Evolutionary conservation across 2,888 invertebrate genomes (phyloP), one percentile per base, ranked within the genome.

Genomic region (Autographa pulchrina): DNA sequence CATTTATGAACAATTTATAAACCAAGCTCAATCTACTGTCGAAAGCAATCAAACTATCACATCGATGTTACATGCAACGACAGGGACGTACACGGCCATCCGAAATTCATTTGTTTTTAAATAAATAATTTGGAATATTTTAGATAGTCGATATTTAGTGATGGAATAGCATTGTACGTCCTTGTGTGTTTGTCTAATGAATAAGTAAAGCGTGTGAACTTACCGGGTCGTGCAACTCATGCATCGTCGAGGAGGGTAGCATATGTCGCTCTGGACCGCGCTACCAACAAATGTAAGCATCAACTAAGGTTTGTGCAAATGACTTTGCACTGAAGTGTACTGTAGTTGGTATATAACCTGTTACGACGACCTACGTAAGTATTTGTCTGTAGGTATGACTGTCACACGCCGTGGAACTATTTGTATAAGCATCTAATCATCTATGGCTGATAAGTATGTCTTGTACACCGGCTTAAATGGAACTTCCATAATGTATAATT

Each of bases 201-300:
- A 73, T 80, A 76, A 77, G 70, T 74, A 78, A 78, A 73, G 89
- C 88, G 70, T 69, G 89, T 90, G 91, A 92, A 96, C 96, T 96
- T 92, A 96, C 96, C 96, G 96, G 94, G 81, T 96, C 96, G 90
- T 96, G 96, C 90, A 96, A 93, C 86, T 96, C 96, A 92, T 96
- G 96, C 93, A 96, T 96, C 86, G 96, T 96, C 85, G 96, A 95
- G 80, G 96, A 95, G 77, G 96, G 94, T 91, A 96, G 94, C 93
- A 96, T 92, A 82, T 96, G 96, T 83, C 96, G 92, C 88, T 95
- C 96, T 81, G 90, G 91, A 80, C 94, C 96, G 86, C 96, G 96
- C 96, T 96, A 93, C 87, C 87, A 84, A 91, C 88, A 93, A 91
- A 95, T 89, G 94, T 94, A 88, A 95, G 93, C 83, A 76, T 81